Conservation (phyloP, 2,888 invertebrate genomes). For the Diploptera punctata region DNA sequence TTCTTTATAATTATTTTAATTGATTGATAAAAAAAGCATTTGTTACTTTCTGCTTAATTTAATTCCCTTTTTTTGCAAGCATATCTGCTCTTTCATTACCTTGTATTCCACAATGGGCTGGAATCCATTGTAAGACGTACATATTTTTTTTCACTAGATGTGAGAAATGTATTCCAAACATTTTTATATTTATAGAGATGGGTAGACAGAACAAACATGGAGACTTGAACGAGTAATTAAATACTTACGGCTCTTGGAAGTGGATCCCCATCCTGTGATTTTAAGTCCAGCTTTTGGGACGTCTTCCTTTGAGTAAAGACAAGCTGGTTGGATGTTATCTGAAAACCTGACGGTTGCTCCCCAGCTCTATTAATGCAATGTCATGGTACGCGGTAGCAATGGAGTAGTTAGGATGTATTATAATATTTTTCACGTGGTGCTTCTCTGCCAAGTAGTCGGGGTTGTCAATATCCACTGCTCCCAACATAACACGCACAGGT, state of each 20-base stretch:
- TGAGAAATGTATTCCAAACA: too few relatives aligned
- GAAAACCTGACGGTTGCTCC: conserved; percentile 28
- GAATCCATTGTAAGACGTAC: too few relatives aligned
- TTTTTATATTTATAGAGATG: too few relatives aligned
- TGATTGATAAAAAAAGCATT: too few relatives aligned
- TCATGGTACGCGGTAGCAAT: conserved; percentile 44
- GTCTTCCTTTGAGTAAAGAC: conserved; percentile 33
- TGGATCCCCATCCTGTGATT: conserved; percentile 40
- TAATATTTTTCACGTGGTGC: conserved; percentile 35
- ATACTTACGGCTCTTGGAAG: conserved; percentile 29
- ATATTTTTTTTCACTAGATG: too few relatives aligned
- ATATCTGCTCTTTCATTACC: too few relatives aligned
- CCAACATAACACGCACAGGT: conserved; percentile 3
- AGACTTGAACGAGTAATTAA: too few relatives aligned
- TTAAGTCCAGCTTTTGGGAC: conserved; percentile 15
- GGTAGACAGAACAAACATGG: too few relatives aligned
- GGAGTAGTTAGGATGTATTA: conserved; percentile 44
- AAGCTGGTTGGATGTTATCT: conserved; percentile 35
- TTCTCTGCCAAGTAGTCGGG: conserved; percentile 17
- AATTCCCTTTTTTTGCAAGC: too few relatives aligned
- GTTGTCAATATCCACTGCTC: conserved; percentile 2
- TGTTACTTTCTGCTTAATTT: too few relatives aligned
- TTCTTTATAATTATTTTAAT: too few relatives aligned
- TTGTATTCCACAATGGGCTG: too few relatives aligned
- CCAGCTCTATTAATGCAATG: conserved; percentile 45